Evolutionary conservation across 2,797 vertebrate genomes (phyloP).

Genomic region (Scarus forsteni): DNA sequence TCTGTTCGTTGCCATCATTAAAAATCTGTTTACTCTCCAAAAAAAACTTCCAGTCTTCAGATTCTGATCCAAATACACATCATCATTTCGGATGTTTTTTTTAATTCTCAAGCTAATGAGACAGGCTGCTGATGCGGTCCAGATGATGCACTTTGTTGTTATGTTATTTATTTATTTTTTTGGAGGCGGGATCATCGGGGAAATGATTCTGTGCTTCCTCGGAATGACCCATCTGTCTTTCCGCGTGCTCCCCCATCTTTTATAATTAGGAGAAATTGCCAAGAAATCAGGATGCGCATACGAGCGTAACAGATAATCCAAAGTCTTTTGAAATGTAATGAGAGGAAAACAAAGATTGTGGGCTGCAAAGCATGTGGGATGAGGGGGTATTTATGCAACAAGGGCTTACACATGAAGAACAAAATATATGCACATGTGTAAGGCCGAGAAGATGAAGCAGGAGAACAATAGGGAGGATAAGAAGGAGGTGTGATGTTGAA

Average conservation of each 20-base stretch:
- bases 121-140: constrained; percentile 61
- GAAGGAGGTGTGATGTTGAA: neutral
- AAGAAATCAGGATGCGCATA: constrained; percentile 61
- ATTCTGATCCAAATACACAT: constrained; percentile 44
- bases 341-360: constrained; percentile 40
- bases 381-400: constrained; percentile 21
- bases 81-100: constrained; percentile 10
- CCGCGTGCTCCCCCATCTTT: constrained; percentile 49
- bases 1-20: constrained; percentile 50
- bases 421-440: constrained; percentile 13
- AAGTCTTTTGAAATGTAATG: constrained; percentile 60
- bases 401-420: constrained; percentile 7
- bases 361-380: constrained; percentile 28
- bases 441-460: neutral
- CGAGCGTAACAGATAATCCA: constrained; percentile 64
- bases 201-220: constrained; percentile 59
- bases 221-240: constrained; percentile 75
- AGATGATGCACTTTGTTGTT: constrained; percentile 68
- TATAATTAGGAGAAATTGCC: constrained; percentile 70
- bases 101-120: constrained; percentile 54
- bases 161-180: constrained; percentile 29
- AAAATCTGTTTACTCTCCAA: constrained; percentile 48
- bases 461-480: neutral
- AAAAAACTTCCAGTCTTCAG: constrained; percentile 29
- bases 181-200: constrained; percentile 56